These are phyloP conservation scores for Acomys russatus DNA, from an alignment of 2,797 vertebrate genomes.

Conservation along the genomic window DNA sequence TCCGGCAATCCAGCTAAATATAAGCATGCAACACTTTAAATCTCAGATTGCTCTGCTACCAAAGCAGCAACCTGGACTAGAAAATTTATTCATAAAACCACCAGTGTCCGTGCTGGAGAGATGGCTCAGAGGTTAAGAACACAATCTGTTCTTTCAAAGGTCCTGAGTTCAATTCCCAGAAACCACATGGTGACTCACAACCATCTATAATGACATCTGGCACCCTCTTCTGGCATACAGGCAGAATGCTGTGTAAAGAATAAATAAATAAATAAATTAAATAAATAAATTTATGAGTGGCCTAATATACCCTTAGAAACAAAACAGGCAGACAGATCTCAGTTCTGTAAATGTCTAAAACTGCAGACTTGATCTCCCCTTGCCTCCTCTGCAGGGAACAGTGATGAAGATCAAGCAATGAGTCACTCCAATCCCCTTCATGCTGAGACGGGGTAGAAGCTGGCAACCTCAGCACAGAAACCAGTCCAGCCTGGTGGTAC, in stretches of 20 bases:
- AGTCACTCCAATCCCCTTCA: conserved; percentile 33
- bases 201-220: too few species aligned
- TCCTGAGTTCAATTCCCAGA: too few species aligned
- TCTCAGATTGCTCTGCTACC: conserved; percentile 47
- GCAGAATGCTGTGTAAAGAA: too few species aligned
- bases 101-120: not conserved
- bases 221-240: too few species aligned
- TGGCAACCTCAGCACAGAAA: conserved; percentile 37
- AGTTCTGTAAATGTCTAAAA: conserved; percentile 60
- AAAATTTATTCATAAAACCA: conserved; percentile 61
- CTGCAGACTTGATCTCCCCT: conserved; percentile 45
- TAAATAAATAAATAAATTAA: too few species aligned
- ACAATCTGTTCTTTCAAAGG: too few species aligned
- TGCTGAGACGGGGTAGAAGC: not conserved
- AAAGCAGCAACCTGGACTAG: not conserved
- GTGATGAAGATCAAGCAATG: conserved; percentile 49
- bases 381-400: conserved; percentile 29
- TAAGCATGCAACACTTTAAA: conserved; percentile 53
- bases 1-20: conserved; percentile 73
- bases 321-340: conserved; percentile 40
- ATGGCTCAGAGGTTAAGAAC: too few species aligned
- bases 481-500: not conserved
- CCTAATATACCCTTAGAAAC: conserved; percentile 61
- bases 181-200: too few species aligned
- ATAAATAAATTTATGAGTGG: too few species aligned